A percentile compares a stretch with the other conserved stretches of the same genome.
phyloP scores from a whole-genome alignment of 2,888 invertebrate genomes.

The Mactromeris polynyma region DNA sequence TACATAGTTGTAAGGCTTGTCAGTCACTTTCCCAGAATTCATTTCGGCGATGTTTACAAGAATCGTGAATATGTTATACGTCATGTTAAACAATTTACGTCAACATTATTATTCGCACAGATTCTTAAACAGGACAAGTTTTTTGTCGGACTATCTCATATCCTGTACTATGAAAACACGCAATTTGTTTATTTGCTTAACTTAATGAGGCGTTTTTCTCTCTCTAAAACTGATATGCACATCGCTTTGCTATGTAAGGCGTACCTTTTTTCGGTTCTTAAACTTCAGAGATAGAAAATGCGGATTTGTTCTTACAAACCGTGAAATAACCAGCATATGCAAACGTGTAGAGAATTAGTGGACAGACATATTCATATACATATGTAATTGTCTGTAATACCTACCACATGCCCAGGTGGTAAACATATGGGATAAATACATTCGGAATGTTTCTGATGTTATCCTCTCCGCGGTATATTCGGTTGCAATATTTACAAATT shows the following conservation, averaged over 20 bases:
- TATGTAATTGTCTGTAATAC: background rate
- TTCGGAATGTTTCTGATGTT: background rate
- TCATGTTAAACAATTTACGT: background rate
- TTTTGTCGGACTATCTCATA: too few species aligned
- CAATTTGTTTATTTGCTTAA: background rate
- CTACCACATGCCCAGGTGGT: conserved; percentile 6
- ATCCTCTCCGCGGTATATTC: background rate
- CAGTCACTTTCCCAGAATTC: background rate
- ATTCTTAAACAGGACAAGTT: too few species aligned
- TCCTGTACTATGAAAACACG: background rate
- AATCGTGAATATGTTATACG: background rate
- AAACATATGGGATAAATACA: background rate
- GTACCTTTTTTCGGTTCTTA: too few species aligned
- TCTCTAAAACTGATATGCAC: too few species aligned
- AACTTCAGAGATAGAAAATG: too few species aligned
- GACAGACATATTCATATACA: background rate
- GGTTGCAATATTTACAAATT: background rate
- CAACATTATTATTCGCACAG: background rate
- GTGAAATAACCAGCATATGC: too few species aligned
- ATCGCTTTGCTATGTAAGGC: too few species aligned
- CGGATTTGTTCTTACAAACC: too few species aligned
- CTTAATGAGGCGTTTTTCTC: too few species aligned
- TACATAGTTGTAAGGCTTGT: background rate
- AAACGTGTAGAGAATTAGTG: background rate
- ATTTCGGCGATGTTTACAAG: background rate